Conservation (phyloP, 1,140 invertebrate genomes). For the Oppia nitens region DNA sequence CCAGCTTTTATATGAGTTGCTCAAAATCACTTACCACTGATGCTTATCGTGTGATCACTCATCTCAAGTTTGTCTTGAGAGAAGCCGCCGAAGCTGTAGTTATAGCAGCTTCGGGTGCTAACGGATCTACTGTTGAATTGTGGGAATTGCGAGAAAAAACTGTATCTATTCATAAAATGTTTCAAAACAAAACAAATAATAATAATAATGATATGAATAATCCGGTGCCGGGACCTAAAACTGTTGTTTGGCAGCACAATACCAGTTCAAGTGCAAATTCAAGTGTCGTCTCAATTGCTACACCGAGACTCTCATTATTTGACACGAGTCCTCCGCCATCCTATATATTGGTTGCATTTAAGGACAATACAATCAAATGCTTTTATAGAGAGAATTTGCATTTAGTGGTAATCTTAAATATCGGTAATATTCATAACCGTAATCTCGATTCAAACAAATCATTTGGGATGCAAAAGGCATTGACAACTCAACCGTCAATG, state of each 20-base stretch:
- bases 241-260: slow-evolving; percentile 45
- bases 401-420: background rate
- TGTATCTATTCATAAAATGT: slow-evolving; percentile 55
- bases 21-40: slow-evolving; percentile 8
- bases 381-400: slow-evolving; percentile 43
- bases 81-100: slow-evolving; percentile 65
- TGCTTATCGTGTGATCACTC: slow-evolving; percentile 35
- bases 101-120: slow-evolving; percentile 40
- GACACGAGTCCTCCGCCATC: slow-evolving; percentile 39
- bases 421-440: slow-evolving; percentile 6
- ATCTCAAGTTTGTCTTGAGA: slow-evolving; percentile 57
- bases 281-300: slow-evolving; percentile 33
- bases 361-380: slow-evolving; percentile 55
- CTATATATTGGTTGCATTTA: slow-evolving; percentile 49
- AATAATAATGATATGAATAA: background rate
- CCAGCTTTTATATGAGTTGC: slow-evolving; percentile 55
- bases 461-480: slow-evolving; percentile 4
- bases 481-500: background rate
- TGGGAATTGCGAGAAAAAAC: slow-evolving; percentile 69
- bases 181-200: slow-evolving; percentile 30
- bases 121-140: slow-evolving; percentile 33
- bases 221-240: slow-evolving; percentile 21
- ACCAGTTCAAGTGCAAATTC: slow-evolving; percentile 37
- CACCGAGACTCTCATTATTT: slow-evolving; percentile 44
- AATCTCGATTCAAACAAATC: background rate